Evolutionary conservation across 2,797 vertebrate genomes (phyloP).

Genomic region (Trachurus trachurus): DNA sequence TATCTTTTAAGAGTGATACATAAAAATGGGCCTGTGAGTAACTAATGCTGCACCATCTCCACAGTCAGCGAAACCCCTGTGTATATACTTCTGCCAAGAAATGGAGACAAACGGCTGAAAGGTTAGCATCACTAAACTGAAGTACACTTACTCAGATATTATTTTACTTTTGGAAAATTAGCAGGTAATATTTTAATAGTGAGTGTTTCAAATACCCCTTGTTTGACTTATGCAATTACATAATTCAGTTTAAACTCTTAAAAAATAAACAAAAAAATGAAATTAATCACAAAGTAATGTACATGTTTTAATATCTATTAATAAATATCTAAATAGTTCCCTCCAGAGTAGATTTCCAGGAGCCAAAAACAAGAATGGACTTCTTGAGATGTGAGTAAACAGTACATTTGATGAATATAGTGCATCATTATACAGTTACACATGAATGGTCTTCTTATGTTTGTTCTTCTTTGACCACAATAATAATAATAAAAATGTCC

Average conservation of each 20-base stretch:
- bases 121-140: conserved; percentile 57
- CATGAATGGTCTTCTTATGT: not conserved
- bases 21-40: not conserved
- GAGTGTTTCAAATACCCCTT: not conserved
- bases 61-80: conserved; percentile 86
- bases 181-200: not conserved
- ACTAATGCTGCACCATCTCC: not conserved
- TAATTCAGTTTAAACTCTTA: not conserved
- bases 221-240: not conserved
- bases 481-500: no score
- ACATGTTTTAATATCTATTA: conserved; percentile 18
- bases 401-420: not conserved
- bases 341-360: conserved; percentile 76
- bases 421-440: not conserved
- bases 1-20: not conserved
- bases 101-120: conserved; percentile 82
- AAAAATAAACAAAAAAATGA: not conserved
- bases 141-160: not conserved
- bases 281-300: not conserved
- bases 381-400: conserved; percentile 86
- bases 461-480: not conserved
- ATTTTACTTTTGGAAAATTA: not conserved
- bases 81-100: conserved; percentile 84
- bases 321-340: conserved; percentile 68
- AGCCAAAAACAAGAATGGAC: conserved; percentile 84